Evolutionary conservation across 2,888 invertebrate species (phyloP).

Genomic region (Stramonita haemastoma): DNA sequence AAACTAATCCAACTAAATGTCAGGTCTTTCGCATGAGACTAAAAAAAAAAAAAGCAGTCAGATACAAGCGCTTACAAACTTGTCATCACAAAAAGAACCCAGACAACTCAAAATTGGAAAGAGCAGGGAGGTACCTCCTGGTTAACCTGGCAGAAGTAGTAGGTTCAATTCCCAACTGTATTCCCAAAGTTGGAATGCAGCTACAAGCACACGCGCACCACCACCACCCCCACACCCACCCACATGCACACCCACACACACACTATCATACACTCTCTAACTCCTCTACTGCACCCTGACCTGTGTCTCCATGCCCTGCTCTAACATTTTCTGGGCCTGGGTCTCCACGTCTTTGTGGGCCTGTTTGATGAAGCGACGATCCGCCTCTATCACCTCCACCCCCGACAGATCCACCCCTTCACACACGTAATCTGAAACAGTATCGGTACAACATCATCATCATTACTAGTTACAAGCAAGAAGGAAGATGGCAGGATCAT

Average conservation of each 20-base stretch:
- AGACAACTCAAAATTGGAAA: too few relatives aligned
- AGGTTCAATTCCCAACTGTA: too few relatives aligned
- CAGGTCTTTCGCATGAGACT: too few relatives aligned
- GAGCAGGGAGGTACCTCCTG: too few relatives aligned
- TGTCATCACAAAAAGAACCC: neutral
- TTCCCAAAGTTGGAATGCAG: too few relatives aligned
- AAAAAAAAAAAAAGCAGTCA: too few relatives aligned
- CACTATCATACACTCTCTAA: neutral
- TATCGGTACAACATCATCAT: conserved; percentile 44
- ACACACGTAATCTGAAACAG: conserved; percentile 84
- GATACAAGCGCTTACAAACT: too few relatives aligned
- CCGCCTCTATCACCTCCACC: conserved; percentile 88
- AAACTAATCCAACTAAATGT: too few relatives aligned
- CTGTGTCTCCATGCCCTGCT: conserved; percentile 87
- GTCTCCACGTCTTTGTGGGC: conserved; percentile 88
- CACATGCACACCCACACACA: neutral
- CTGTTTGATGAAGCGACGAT: conserved; percentile 82
- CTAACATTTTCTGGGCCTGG: conserved; percentile 88
- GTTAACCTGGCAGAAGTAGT: too few relatives aligned
- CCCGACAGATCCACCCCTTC: conserved; percentile 89
- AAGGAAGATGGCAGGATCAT: too few relatives aligned
- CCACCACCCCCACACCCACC: neutral
- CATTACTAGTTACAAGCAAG: too few relatives aligned
- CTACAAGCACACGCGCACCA: too few relatives aligned
- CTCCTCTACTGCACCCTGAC: conserved; percentile 52